Base-by-base conservation (phyloP, 2,888 invertebrate species). In the Zeuzera pyrina region DNA sequence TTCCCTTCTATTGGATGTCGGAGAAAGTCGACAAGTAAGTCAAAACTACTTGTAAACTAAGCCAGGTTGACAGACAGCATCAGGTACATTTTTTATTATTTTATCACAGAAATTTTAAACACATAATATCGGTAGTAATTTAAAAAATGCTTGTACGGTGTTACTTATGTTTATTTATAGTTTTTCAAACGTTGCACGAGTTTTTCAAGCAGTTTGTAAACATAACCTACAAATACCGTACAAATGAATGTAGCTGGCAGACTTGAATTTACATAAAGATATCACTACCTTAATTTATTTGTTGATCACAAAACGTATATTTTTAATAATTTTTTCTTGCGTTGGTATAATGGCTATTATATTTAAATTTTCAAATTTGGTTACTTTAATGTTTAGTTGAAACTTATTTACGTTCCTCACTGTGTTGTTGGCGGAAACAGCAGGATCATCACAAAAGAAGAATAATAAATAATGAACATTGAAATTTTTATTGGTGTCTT, bases 151-250 rank as follows among this genome's bases (percentile, higher is more conserved):
- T n/a, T n/a, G n/a, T n/a, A n/a, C n/a, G n/a, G n/a, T n/a, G n/a
- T n/a, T n/a, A n/a, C n/a, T n/a, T n/a, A n/a, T 14, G 11, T 28
- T 5, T 12, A 3, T 13, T 11, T 11, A 10, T 14, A 15, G 11
- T 15, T 21, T 11, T 34, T 29, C 28, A n/a, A 34, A 22, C 19
- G 16, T 48, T 47, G 41, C 42, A 44, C 38, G 47, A 44, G 48
- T 45, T 45, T 54, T 51, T 44, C n/a, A 49, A 39, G 45, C 49
- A 64, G 69, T 66, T 78, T 76, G 79, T 79, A 79, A 79, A 79
- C 79, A 79, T 79, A 79, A 79, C 79, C 79, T 78, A 62, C 11
- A 76, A 78, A 63, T 45, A 36, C 38, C n/a, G n/a, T n/a, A n/a
- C n/a, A n/a, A n/a, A n/a, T n/a, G n/a, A n/a, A n/a, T n/a, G n/a